A percentile compares a stretch with the other conserved stretches of the same genome.
Conservation (phyloP, 1,140 invertebrate genomes). For the Drosophila repleta region DNA sequence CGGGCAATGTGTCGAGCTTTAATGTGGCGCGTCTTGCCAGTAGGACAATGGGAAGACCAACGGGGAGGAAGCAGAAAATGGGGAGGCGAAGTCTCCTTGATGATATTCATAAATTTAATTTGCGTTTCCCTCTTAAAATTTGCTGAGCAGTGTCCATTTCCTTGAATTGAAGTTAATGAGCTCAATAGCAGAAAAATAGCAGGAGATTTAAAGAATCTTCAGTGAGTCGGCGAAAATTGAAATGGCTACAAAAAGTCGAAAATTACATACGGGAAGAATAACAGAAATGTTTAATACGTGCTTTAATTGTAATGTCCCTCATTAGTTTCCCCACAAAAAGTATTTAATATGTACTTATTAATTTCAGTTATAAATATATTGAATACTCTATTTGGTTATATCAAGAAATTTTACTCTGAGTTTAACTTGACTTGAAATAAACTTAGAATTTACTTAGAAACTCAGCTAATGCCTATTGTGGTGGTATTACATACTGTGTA, state of each 20-base stretch:
- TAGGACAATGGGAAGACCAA: not conserved
- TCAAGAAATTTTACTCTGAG: too few relatives aligned
- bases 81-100: constrained; percentile 17
- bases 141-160: constrained; percentile 33
- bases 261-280: too few relatives aligned
- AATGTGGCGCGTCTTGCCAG: constrained; percentile 52
- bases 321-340: not conserved
- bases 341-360: too few relatives aligned
- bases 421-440: too few relatives aligned
- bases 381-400: too few relatives aligned
- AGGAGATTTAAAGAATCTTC: not conserved
- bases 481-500: too few relatives aligned
- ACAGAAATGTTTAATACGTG: too few relatives aligned
- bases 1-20: constrained; percentile 46
- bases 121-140: constrained; percentile 27
- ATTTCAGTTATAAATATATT: too few relatives aligned
- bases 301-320: too few relatives aligned
- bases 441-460: too few relatives aligned
- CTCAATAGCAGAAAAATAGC: constrained; percentile 1
- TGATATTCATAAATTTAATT: constrained; percentile 73
- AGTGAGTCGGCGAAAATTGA: not conserved
- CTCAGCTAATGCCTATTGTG: too few relatives aligned
- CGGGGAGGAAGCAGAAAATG: not conserved
- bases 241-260: not conserved
- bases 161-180: constrained; percentile 58